Conservation (phyloP, 2,888 invertebrate genomes). For the Yponomeuta malinellus region DNA sequence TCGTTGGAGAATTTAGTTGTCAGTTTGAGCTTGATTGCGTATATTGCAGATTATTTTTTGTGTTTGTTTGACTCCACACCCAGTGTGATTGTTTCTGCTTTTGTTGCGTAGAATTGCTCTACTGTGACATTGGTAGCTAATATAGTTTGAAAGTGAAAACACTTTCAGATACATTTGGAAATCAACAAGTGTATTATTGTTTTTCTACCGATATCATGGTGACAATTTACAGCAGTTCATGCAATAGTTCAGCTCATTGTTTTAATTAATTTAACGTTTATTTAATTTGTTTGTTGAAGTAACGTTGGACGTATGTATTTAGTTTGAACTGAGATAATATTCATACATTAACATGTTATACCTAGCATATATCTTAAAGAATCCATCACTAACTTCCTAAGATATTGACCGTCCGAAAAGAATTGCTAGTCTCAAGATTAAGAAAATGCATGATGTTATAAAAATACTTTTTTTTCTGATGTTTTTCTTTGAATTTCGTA, state of each 20-base stretch:
- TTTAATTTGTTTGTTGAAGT: background rate
- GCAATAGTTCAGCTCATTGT: background rate
- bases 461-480: background rate
- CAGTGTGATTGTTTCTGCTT: slow-evolving; percentile 31
- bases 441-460: slow-evolving; percentile 22
- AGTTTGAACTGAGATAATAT: background rate
- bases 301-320: too few species aligned
- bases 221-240: background rate
- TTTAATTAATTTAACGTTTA: background rate
- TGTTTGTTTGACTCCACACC: slow-evolving; percentile 28
- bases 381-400: slow-evolving; percentile 21
- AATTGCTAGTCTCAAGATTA: slow-evolving; percentile 68
- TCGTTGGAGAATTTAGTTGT: slow-evolving; percentile 24
- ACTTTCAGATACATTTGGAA: background rate
- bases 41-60: background rate
- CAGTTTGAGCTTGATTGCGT: background rate
- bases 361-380: background rate
- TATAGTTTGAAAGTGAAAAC: background rate
- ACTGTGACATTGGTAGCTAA: slow-evolving; percentile 11
- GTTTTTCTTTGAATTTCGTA: slow-evolving; percentile 1
- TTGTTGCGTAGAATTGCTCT: slow-evolving; percentile 8
- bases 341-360: background rate
- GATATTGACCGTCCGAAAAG: slow-evolving; percentile 44
- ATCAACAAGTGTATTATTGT: background rate
- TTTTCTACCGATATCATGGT: slow-evolving; percentile 17